Evolutionary conservation across 2,888 invertebrate genomes (phyloP), one percentile per base, ranked within the genome.

Genomic region (Noctua comes): DNA sequence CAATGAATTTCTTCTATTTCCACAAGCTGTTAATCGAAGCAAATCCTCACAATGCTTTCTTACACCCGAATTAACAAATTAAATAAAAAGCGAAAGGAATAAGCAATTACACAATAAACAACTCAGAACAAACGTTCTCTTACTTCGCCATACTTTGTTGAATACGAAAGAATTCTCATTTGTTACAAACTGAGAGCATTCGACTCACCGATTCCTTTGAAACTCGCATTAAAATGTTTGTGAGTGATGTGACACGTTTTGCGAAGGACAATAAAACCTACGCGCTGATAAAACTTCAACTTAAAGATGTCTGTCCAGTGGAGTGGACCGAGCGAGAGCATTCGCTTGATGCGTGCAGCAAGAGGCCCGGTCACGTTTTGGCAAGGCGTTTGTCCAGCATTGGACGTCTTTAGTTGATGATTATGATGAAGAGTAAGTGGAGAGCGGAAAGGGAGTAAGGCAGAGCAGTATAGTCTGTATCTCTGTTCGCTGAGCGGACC

Each of bases 221-320:
- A 81, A 69, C 24, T 73, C 68, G 21, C 57, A 73, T 82, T 73
- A 66, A 76, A 76, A 76, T 36, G 76, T 85, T 73, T 83, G 57
- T 40, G 16, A 69, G 59, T 13, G 40, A 68, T 62, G 68, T 64
- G 7, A 71, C 59, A 80, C 69, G 70, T 79, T 73, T 84, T 62
- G 8, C 7, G 10, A 46, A 73, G 43, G 27, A 77, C 62, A 77
- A 68, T 80, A 54, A 70, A 70, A 85, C 6, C 18, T 62, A 57
- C 46, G 24, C 31, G 13, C 13, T 40, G 57, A 66, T 66, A 40
- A n/a, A 43, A 43, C 40, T 48, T 48, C 2, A 21, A n/a, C 5
- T 73, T 54, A 2, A 48, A 7, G 13, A 2, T 46, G 51, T 24
- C 2, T 36, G 11, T 46, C 36, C 18, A 46, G 54, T 54, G 31